Evolutionary conservation across 2,797 vertebrate genomes (phyloP).

Genomic region (Echiichthys vipera): DNA sequence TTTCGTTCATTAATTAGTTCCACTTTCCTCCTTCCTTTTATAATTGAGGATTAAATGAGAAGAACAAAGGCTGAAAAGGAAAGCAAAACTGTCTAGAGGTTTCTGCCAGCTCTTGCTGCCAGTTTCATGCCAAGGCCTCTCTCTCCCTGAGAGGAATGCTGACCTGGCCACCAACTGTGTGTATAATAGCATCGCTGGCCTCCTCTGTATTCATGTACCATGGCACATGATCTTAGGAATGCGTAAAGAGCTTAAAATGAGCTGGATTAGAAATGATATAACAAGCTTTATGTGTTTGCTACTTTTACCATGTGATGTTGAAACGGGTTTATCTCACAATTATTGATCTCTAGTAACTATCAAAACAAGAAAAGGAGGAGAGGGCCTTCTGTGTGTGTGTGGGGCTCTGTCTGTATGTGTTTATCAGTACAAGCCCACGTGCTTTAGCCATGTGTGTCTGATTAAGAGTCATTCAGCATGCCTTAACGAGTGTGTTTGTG

Average conservation of each 20-base stretch:
- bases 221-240: slow-evolving; percentile 65
- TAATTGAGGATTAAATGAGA: slow-evolving; percentile 50
- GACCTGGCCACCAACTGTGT: slow-evolving; percentile 48
- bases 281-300: slow-evolving; percentile 52
- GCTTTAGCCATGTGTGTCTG: slow-evolving; percentile 35
- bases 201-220: slow-evolving; percentile 53
- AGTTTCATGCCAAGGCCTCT: slow-evolving; percentile 43
- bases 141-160: slow-evolving; percentile 38
- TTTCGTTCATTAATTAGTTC: slow-evolving; percentile 44
- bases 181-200: slow-evolving; percentile 50
- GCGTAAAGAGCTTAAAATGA: slow-evolving; percentile 69
- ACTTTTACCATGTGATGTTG: slow-evolving; percentile 45
- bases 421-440: slow-evolving; percentile 22
- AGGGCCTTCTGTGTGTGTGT: background rate
- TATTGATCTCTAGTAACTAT: slow-evolving; percentile 3
- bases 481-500: slow-evolving; percentile 13
- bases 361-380: background rate
- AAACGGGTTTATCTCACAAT: slow-evolving; percentile 24
- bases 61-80: slow-evolving; percentile 38
- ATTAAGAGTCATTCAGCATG: slow-evolving; percentile 46
- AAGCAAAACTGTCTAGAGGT: slow-evolving; percentile 30
- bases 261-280: slow-evolving; percentile 69
- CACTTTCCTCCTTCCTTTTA: slow-evolving; percentile 28
- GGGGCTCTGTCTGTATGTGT: background rate
- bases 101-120: slow-evolving; percentile 29